Conservation (phyloP, 2,797 vertebrate genomes). For the Chromobotia macracanthus region DNA sequence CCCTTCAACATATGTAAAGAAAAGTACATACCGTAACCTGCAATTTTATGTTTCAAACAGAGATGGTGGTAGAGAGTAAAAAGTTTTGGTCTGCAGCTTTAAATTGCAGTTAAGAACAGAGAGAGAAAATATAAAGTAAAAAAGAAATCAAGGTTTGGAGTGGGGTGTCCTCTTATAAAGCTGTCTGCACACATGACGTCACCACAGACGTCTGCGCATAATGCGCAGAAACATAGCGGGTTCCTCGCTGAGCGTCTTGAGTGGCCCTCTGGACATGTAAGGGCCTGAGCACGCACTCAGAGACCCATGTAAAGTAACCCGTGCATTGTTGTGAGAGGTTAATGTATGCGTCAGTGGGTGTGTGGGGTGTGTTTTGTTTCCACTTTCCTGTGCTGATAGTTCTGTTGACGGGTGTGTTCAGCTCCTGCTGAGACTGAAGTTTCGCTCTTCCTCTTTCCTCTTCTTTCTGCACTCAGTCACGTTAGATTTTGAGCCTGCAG, state of each 20-base stretch:
- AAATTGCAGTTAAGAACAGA: background rate
- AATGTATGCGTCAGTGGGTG: background rate
- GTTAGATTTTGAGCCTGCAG: background rate
- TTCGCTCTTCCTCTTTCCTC: background rate
- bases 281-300: too few relatives aligned
- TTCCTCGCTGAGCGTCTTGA: too few relatives aligned
- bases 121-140: constrained; percentile 6
- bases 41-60: too few relatives aligned
- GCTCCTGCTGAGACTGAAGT: background rate
- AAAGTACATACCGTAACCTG: too few relatives aligned
- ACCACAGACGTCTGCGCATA: too few relatives aligned
- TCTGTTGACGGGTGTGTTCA: background rate
- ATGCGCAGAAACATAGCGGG: background rate
- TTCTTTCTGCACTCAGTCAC: background rate
- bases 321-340: too few relatives aligned
- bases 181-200: too few relatives aligned
- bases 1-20: too few relatives aligned
- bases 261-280: background rate
- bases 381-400: constrained; percentile 38
- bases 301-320: too few relatives aligned
- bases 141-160: background rate
- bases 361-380: constrained; percentile 5
- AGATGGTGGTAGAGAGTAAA: too few relatives aligned
- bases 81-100: too few relatives aligned
- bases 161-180: too few relatives aligned